Conservation (phyloP, 2,888 invertebrate genomes). For the Lasius platythorax region DNA sequence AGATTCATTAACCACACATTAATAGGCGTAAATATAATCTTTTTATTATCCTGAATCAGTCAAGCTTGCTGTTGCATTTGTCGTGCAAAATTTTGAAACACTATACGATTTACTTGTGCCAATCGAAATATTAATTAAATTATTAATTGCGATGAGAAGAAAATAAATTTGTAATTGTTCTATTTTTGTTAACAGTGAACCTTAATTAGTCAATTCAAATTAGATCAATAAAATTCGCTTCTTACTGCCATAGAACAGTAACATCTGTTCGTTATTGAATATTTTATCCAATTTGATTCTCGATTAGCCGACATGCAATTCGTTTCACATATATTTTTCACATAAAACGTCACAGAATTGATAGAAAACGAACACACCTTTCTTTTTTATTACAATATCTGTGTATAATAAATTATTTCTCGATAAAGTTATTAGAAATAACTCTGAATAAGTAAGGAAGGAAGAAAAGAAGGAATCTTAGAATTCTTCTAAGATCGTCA, state of each 20-base stretch:
- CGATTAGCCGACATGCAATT: slow-evolving; percentile 29
- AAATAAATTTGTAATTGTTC: not conserved
- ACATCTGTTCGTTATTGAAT: slow-evolving; percentile 23
- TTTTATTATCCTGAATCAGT: not conserved
- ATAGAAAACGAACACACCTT: not conserved
- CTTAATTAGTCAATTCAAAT: not conserved
- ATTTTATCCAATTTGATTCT: slow-evolving; percentile 30
- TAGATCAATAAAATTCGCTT: slow-evolving; percentile 25
- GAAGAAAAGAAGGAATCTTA: not conserved
- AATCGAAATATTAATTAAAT: not conserved
- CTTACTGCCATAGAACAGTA: not conserved
- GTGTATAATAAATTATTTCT: not conserved
- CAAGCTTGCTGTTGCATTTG: not conserved
- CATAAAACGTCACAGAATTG: not conserved
- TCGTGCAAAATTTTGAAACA: not conserved
- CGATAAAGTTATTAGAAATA: not conserved
- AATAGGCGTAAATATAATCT: not conserved
- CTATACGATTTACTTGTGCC: not conserved
- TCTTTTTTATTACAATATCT: not conserved
- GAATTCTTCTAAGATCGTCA: not conserved
- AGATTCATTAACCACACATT: not conserved
- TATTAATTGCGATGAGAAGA: slow-evolving; percentile 8
- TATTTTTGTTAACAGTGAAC: slow-evolving; percentile 9
- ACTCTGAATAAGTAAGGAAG: not conserved
- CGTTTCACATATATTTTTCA: not conserved